Conservation (phyloP, 2,888 invertebrate genomes). For the Pterostichus madidus region DNA sequence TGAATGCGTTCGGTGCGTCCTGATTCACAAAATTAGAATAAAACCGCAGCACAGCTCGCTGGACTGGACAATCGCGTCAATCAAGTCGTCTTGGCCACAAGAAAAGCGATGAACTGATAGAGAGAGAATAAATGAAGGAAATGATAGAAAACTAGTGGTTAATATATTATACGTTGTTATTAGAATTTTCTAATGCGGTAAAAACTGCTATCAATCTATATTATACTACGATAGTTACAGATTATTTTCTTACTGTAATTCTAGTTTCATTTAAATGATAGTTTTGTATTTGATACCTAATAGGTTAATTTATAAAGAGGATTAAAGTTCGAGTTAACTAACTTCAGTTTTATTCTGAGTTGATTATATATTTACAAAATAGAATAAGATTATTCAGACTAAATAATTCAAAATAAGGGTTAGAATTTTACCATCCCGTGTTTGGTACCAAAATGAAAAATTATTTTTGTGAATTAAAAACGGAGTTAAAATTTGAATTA, state of each 20-base stretch:
- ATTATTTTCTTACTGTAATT: neutral
- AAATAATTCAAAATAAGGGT: too few species aligned
- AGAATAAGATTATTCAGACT: too few species aligned
- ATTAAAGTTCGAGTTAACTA: too few species aligned
- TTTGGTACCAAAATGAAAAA: too few species aligned
- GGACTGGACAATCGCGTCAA: conserved; percentile 24
- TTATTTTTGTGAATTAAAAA: too few species aligned
- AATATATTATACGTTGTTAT: neutral
- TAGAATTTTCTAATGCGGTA: conserved; percentile 30
- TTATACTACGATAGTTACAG: neutral
- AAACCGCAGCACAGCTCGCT: neutral
- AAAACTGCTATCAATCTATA: conserved; percentile 1
- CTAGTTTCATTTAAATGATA: neutral
- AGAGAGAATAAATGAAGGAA: conserved; percentile 4
- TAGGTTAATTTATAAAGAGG: too few species aligned
- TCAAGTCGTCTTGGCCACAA: neutral
- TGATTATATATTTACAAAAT: too few species aligned
- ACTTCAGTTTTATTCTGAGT: too few species aligned
- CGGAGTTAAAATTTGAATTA: too few species aligned
- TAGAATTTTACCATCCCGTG: too few species aligned
- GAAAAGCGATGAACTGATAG: neutral
- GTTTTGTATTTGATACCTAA: neutral
- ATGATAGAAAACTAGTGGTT: conserved; percentile 29
- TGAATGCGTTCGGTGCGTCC: conserved; percentile 37
- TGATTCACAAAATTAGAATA: conserved; percentile 62